These are phyloP conservation scores for Cercopithecus petaurista DNA, from an alignment of 2,797 vertebrate genomes.

Conservation along the genomic window DNA sequence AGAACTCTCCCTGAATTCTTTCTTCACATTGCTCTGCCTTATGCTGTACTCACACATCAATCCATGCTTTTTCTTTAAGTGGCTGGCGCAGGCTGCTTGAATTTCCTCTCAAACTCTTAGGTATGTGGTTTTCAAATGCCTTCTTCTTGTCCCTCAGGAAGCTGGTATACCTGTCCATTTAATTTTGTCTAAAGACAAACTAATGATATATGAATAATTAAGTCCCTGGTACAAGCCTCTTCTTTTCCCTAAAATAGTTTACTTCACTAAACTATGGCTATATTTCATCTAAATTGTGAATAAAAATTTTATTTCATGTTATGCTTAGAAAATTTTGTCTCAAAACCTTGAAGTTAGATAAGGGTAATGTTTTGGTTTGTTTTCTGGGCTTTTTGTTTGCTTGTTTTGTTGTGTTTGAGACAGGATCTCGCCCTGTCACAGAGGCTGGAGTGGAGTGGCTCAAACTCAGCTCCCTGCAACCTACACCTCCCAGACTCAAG, in stretches of 20 bases:
- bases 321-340: neutral
- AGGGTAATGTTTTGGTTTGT: neutral
- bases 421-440: too few species aligned
- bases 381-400: too few species aligned
- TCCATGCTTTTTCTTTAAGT: neutral
- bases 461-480: too few species aligned
- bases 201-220: neutral
- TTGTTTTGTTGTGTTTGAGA: too few species aligned
- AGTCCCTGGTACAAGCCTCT: neutral
- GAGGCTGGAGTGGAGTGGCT: too few species aligned
- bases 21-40: neutral
- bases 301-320: neutral
- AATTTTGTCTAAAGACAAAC: neutral
- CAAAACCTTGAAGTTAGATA: neutral
- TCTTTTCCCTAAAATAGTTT: neutral
- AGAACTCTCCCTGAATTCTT: neutral
- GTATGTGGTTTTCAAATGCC: neutral
- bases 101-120: neutral
- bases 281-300: neutral
- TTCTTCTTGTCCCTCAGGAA: neutral
- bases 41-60: neutral
- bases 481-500: too few species aligned
- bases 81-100: neutral
- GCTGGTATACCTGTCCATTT: neutral
- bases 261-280: neutral